Conservation (phyloP, 2,888 invertebrate genomes). For the Nomada fabriciana region DNA sequence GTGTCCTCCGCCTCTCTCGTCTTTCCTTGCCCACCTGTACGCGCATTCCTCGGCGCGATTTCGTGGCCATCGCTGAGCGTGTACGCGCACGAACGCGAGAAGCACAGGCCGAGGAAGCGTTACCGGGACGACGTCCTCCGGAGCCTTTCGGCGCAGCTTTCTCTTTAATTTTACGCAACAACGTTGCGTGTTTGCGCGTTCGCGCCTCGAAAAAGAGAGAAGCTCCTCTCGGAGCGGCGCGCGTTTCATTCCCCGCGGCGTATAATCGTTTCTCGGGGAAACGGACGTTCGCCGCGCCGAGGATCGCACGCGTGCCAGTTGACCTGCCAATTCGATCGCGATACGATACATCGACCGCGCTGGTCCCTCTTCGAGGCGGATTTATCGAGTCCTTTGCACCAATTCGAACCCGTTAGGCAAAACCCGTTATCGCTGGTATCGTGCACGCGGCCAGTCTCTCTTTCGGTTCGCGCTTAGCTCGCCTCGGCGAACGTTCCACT, state of each 20-base stretch:
- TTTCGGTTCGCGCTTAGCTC: conserved; percentile 19
- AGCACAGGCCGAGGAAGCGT: conserved; percentile 7
- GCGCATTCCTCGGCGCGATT: background rate
- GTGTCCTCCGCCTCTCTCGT: background rate
- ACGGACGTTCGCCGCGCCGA: background rate
- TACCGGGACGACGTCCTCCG: conserved; percentile 14
- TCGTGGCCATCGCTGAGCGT: background rate
- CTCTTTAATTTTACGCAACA: conserved; percentile 54
- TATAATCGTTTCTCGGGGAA: background rate
- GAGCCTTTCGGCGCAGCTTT: conserved; percentile 34
- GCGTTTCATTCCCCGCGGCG: conserved; percentile 2
- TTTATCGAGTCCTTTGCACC: conserved; percentile 33
- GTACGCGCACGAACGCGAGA: background rate
- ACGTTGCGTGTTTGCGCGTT: conserved; percentile 28
- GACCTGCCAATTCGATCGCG: conserved; percentile 1
- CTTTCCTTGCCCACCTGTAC: background rate
- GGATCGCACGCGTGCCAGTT: background rate
- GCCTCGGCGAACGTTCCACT: conserved; percentile 22
- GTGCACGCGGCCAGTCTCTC: conserved; percentile 9
- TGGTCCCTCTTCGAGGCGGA: conserved; percentile 6
- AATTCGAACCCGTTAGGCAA: conserved; percentile 53
- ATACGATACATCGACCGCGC: background rate
- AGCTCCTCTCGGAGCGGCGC: background rate
- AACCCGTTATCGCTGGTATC: conserved; percentile 48
- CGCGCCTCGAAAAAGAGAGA: background rate